Evolutionary conservation across 2,113 vertebrate genomes (phyloP).

Genomic region (Accipiter cooperii): DNA sequence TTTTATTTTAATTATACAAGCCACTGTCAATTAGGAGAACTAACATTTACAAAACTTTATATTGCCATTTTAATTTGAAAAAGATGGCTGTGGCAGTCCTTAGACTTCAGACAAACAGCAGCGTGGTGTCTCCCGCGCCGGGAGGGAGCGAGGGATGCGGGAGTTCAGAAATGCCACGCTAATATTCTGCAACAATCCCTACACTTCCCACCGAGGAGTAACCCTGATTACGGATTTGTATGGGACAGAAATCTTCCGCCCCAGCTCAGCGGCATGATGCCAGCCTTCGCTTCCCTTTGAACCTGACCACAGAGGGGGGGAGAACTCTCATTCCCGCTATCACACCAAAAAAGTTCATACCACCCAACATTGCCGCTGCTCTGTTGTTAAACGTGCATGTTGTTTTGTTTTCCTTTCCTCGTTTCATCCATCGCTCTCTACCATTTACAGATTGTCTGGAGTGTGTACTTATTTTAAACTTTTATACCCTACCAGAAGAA

Average conservation of each 20-base stretch:
- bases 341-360: slow-evolving; percentile 42
- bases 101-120: slow-evolving; percentile 47
- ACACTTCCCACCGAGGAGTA: slow-evolving; percentile 38
- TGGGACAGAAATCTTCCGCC: slow-evolving; percentile 44
- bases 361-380: slow-evolving; percentile 32
- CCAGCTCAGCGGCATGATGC: not conserved
- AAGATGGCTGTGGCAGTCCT: slow-evolving; percentile 50
- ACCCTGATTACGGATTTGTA: slow-evolving; percentile 34
- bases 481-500: slow-evolving; percentile 70
- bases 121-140: not conserved
- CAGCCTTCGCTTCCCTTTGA: slow-evolving; percentile 48
- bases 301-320: slow-evolving; percentile 17
- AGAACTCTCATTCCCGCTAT: slow-evolving; percentile 32
- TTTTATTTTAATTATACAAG: slow-evolving; percentile 72
- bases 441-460: slow-evolving; percentile 58
- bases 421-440: slow-evolving; percentile 15
- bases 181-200: slow-evolving; percentile 7
- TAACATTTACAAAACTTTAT: slow-evolving; percentile 70
- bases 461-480: slow-evolving; percentile 65
- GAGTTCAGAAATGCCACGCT: slow-evolving; percentile 13
- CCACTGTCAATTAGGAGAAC: slow-evolving; percentile 68
- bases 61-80: slow-evolving; percentile 70
- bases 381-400: slow-evolving; percentile 32
- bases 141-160: not conserved
- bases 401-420: slow-evolving; percentile 35